These are phyloP conservation scores for Ciconia nigra DNA, from an alignment of 2,797 vertebrate species.

Conservation along the genomic window DNA sequence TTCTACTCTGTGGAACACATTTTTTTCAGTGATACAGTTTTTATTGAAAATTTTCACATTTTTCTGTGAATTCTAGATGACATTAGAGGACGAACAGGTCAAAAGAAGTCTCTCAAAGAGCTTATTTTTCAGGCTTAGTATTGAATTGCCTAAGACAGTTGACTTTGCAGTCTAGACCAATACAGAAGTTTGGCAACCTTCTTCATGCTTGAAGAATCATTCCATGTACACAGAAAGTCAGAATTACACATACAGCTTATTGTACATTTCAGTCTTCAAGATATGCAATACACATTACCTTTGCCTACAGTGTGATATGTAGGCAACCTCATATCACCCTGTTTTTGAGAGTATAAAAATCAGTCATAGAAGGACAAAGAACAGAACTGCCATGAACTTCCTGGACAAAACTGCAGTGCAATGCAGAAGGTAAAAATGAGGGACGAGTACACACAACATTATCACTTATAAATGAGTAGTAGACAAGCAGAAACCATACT, in stretches of 20 bases:
- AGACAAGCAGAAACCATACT: neutral
- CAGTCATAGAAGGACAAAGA: neutral
- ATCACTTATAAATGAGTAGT: neutral
- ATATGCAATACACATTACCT: neutral
- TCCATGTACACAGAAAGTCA: neutral
- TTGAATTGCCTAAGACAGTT: slow-evolving; percentile 21
- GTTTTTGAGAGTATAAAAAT: neutral
- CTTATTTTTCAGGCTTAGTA: slow-evolving; percentile 26
- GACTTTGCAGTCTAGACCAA: neutral
- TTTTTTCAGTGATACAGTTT: neutral
- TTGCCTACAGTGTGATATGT: neutral
- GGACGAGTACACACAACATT: neutral
- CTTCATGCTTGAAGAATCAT: neutral
- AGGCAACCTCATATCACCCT: neutral
- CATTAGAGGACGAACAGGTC: neutral
- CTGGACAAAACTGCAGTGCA: neutral
- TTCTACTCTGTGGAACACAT: neutral
- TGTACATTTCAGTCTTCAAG: neutral
- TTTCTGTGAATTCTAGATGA: neutral
- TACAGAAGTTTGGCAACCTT: neutral
- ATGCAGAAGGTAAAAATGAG: neutral
- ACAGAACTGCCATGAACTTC: neutral
- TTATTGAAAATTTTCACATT: neutral
- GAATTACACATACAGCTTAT: neutral
- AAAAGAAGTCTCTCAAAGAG: slow-evolving; percentile 18